Base-by-base conservation (phyloP, 2,113 vertebrate species). In the Anas platyrhynchos region DNA sequence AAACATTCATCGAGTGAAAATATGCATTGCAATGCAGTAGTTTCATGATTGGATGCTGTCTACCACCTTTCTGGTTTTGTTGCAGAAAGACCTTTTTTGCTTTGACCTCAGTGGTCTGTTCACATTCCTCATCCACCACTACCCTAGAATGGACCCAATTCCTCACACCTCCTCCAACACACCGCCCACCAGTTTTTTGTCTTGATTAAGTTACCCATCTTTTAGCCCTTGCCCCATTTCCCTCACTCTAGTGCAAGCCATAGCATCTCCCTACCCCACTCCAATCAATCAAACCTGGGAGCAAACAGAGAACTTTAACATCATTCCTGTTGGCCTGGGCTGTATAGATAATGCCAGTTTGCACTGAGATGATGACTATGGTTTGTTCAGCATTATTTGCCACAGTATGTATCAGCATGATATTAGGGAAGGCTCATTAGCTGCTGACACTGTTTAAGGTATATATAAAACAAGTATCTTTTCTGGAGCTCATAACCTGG, bases 311-410 rank as follows among this genome's bases (percentile, higher is more conserved):
- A 85, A 83, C 61, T 69, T 48, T 44, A 82, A 68, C 11, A 7
- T 71, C 4, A 41, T 36, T 69, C 41, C 27, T 85, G n/a, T 13
- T 50, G 46, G 36, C 29, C 32, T 56, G 26, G 12, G 5, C 29
- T 61, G 38, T 5, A 67, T 0, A 9, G 3, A 18, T 1, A 4
- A 34, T 34, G 27, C 25, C 2, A 2, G 38, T 3, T 6, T 0
- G 11, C 34, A 52, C 1, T 13, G 9, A 55, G 29, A 38, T 9
- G 14, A 38, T 0, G 0, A 22, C 8, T 5, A 17, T 5, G 15
- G 5, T 9, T 6, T 32, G 34, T 18, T 46, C 26, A 82, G 31
- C 38, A 23, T 25, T 74, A 54, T 14, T 55, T 43, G 21, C 21
- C 54, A 43, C 15, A 34, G 25, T 12, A 25, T 8, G 12, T 20